A percentile compares a stretch with the other conserved stretches of the same genome.
These are phyloP conservation scores for Eupithecia tripunctaria DNA, from an alignment of 2,888 invertebrate genomes.

Conservation along the genomic window DNA sequence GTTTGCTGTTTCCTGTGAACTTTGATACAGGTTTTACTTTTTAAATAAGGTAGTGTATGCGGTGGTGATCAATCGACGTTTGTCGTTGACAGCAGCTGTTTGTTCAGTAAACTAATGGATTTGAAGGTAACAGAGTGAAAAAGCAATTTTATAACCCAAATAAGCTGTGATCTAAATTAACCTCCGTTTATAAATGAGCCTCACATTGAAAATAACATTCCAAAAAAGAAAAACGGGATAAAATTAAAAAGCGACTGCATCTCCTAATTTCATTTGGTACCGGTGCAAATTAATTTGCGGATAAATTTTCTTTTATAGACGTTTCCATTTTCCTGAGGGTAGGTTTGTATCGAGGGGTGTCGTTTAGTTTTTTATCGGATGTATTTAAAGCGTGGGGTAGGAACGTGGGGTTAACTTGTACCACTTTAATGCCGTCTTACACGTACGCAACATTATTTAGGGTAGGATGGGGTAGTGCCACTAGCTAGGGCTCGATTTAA, in stretches of 20 bases:
- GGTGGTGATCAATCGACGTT: neutral
- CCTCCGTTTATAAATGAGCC: neutral
- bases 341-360: slow-evolving; percentile 69
- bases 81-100: neutral
- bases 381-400: slow-evolving; percentile 74
- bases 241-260: slow-evolving; percentile 27
- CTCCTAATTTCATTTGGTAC: slow-evolving; percentile 41
- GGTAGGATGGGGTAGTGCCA: slow-evolving; percentile 41
- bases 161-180: neutral
- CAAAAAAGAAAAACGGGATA: slow-evolving; percentile 8
- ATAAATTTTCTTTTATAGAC: slow-evolving; percentile 82
- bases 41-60: neutral
- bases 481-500: slow-evolving; percentile 36
- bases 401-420: slow-evolving; percentile 75
- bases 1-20: slow-evolving; percentile 4
- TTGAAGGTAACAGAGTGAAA: neutral
- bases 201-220: slow-evolving; percentile 14
- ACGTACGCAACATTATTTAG: slow-evolving; percentile 60
- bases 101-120: neutral
- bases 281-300: slow-evolving; percentile 80
- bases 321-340: slow-evolving; percentile 69
- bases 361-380: slow-evolving; percentile 82
- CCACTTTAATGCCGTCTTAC: slow-evolving; percentile 78
- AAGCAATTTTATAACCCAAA: neutral
- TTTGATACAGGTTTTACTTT: slow-evolving; percentile 5